Base-by-base conservation (phyloP, 1,140 invertebrate genomes). In the Neodiprion fabricii region DNA sequence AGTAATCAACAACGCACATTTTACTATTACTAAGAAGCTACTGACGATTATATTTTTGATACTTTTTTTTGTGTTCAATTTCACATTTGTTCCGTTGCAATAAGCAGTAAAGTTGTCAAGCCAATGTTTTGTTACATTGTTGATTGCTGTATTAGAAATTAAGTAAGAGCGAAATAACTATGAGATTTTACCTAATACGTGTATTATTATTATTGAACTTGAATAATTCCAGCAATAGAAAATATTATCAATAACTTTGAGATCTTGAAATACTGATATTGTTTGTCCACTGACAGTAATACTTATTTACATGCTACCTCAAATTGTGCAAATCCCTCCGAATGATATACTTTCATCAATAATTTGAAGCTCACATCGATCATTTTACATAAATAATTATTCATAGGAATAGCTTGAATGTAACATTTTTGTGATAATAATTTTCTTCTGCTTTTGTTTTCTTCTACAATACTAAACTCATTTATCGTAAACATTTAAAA, bases 381-480 rank as follows among this genome's bases (percentile, higher is more conserved):
- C 28, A 50, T 78, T 75, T 77, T 85, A 83, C 82, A 85, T 83
- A 87, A 86, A 86, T 86, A 86, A 79, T 74, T 67, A 76, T 81
- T 77, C 75, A 69, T 76, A 48, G 7, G 17, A 69, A 69, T 69
- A 21, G 67, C 40, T 23, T 69, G 14, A 23, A 12, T 69, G 67
- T 47, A 69, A 21, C 53, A 61, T 61, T 61, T 14, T 61, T 61
- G 0, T 61, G 11, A 14, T 61, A 5, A 5, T 61, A 4, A 61
- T 61, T 17, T 61, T 9, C 11, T 5, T 61, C 53, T 17, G 4
- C 53, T 9, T 17, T 61, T 61, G 11, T 61, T 61, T 61, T 61
- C n/a, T 61, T 61, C n/a, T 61, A 72, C 74, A 72, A 21, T 69
- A 49, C 28, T 80, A 70, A 71, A 50, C 50, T 75, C 66, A 73